Percentiles rank a stretch among this genome's conserved stretches.
phyloP scores from a whole-genome alignment of 1,140 invertebrate species.

The Hyposmocoma kahamanoa region DNA sequence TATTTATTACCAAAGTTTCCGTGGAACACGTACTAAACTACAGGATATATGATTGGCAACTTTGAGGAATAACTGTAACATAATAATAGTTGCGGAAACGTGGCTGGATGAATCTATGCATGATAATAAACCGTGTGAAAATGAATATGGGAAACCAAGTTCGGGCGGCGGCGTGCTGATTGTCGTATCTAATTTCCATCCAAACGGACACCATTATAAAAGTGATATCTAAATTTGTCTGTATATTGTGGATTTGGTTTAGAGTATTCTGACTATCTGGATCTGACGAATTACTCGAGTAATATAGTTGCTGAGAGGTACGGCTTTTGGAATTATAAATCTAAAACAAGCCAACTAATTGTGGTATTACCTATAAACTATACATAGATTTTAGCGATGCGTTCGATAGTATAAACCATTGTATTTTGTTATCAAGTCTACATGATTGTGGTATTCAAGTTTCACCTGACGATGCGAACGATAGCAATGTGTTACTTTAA shows the following conservation, averaged over 20 bases:
- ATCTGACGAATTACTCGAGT: too few species aligned
- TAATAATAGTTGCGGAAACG: conserved; percentile 19
- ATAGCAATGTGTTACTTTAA: too few species aligned
- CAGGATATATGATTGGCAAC: not conserved
- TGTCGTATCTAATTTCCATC: conserved; percentile 17
- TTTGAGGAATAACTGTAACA: conserved; percentile 7
- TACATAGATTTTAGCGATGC: too few species aligned
- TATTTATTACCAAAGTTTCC: conserved; percentile 18
- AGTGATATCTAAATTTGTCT: conserved; percentile 20
- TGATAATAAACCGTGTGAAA: conserved; percentile 18
- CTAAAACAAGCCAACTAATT: too few species aligned
- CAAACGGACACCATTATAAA: conserved; percentile 11
- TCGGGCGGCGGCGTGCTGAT: conserved; percentile 23
- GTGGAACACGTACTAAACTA: conserved; percentile 15
- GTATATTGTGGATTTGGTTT: conserved; percentile 8
- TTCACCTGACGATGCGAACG: too few species aligned
- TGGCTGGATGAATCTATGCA: conserved; percentile 17
- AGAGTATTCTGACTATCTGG: not conserved
- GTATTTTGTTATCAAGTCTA: too few species aligned
- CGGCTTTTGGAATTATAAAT: too few species aligned
- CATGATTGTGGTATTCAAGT: too few species aligned
- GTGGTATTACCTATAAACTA: too few species aligned
- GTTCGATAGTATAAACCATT: too few species aligned
- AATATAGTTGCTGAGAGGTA: too few species aligned
- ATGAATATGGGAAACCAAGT: conserved; percentile 8